Evolutionary conservation across 1,140 invertebrate species (phyloP), one percentile per base, ranked within the genome.

Genomic region (Xylocopa sonorina): DNA sequence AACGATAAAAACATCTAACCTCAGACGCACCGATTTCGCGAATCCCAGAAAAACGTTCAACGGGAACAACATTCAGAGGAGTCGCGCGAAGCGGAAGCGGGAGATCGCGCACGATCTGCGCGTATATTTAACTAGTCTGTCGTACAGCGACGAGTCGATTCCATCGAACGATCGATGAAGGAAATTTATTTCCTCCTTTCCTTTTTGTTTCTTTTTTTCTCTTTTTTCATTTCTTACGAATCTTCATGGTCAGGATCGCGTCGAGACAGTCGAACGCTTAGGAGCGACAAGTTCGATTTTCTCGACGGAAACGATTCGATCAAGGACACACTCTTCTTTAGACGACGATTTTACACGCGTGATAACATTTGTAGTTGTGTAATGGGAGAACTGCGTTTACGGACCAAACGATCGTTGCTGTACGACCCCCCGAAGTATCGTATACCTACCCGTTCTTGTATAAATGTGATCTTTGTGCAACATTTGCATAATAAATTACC

Each of bases 1-100:
- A 96, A 93, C 34, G 29, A n/a, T 62, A 48, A 76, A 66, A 10
- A 58, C 21, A 10, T 46, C 38, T 24, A 29, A 16, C 21, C 29
- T n/a, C 5, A 53, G 46, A 34, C 64, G 18, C 74, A 3, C 5
- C 74, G 51, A 77, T 41, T 43, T 41, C 41, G 43, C 67, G 6
- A 27, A 24, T 3, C 43, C 32, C 9, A 29, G 34, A 51, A 32
- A 16, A 50, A 32, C 34, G 14, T 43, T n/a, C 24, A 38, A 27
- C 6, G 55, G 67, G 2, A 38, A 34, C 38, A 38, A 34, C 38
- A 64, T 38, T 7, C 66, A 16, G 7, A 50, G 12, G 27, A 71
- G 14, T 38, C 75, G 66, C 43, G 75, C 32, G 10, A 78, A 51
- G 6, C 66, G 75, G 12, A 78, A 71, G 34, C 67, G 67, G 51